Evolutionary conservation across 2,113 vertebrate species (phyloP), one percentile per base, ranked within the genome.

Genomic region (Tinamus guttatus): DNA sequence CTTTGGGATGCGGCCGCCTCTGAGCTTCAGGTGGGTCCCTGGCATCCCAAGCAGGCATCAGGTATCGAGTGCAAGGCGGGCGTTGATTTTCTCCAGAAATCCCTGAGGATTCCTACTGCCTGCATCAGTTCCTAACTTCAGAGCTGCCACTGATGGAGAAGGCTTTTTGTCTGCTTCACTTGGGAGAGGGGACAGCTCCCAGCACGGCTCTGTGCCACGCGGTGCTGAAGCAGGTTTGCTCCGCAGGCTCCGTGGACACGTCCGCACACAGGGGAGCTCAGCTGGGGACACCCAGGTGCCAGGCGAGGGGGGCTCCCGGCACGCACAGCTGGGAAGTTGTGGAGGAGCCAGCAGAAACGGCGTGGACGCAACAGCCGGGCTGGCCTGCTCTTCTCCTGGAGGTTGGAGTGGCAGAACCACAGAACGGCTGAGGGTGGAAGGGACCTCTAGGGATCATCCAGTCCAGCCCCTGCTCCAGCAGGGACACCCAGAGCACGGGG

Each of bases 111-210:
- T 47, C 69, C 59, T 65, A 52, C 13, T 27, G 63, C 69, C 28
- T 34, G 74, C 25, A 28, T 56, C 86, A 91, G 82, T 93, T 89
- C 78, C 93, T 79, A 78, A 70, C 78, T 90, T 81, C 82, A 64
- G 75, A 87, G 89, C 54, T 87, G 80, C 82, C 89, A 19, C n/a
- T 93, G 91, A 83, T 80, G 95, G 93, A 81, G 84, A 79, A 7
- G 54, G 52, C 84, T 92, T 92, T 67, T 78, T 84, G 74, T 49
- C 41, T n/a, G 20, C 82, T 79, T 77, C 69, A 80, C 89, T 81
- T 89, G 65, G 65, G 34, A 89, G 40, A 47, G 56, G 34, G 14
- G 70, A 65, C 87, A 90, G 43, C 82, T 80, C 81, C 16, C 36
- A n/a, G 24, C 32, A 88, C 68, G 81, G 69, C 73, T 85, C 76